Conservation (phyloP, 2,113 vertebrate species). For the Microcebus tavaratra region DNA sequence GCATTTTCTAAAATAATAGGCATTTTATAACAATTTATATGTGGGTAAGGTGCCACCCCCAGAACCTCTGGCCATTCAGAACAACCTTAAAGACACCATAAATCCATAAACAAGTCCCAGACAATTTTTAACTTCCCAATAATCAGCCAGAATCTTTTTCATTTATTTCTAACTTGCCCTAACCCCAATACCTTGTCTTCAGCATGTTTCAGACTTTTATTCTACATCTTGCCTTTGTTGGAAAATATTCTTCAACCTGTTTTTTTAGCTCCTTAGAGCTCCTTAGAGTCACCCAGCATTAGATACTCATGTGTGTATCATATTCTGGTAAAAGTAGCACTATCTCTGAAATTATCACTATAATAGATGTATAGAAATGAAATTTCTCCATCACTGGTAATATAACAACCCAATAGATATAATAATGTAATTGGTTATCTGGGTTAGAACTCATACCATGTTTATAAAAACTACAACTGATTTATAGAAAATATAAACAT, state of each 20-base stretch:
- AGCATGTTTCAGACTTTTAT: neutral
- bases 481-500: neutral
- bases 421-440: neutral
- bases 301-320: neutral
- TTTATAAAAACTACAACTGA: neutral
- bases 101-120: neutral
- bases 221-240: neutral
- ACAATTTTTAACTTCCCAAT: neutral
- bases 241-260: neutral
- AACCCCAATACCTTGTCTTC: neutral
- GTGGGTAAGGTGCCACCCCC: neutral
- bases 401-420: neutral
- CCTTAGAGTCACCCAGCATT: neutral
- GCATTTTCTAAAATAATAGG: neutral
- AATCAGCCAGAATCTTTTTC: neutral
- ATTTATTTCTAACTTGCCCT: neutral
- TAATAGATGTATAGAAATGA: neutral
- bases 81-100: neutral
- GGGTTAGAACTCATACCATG: neutral
- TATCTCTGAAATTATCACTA: conserved; percentile 19
- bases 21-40: neutral
- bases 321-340: neutral
- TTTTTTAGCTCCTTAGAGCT: neutral
- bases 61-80: neutral
- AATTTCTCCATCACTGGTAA: neutral